phyloP scores from a whole-genome alignment of 1,140 invertebrate species.

The Maniola jurtina region DNA sequence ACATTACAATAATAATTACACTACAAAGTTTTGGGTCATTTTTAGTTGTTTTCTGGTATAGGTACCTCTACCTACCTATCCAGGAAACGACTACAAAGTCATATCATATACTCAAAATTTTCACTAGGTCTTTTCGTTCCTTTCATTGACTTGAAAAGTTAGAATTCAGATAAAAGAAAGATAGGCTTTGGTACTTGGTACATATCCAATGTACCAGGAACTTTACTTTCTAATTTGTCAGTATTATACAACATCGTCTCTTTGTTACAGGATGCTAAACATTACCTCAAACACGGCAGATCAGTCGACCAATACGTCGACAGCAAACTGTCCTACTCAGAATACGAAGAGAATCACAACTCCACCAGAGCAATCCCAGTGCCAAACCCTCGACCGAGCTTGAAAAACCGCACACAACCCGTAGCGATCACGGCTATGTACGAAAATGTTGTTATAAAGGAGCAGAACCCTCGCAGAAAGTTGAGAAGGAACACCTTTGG shows the following conservation, averaged over 20 bases:
- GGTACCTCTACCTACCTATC: too few species aligned
- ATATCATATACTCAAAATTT: too few species aligned
- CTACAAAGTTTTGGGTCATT: too few species aligned
- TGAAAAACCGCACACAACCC: slow-evolving; percentile 80
- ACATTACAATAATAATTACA: too few species aligned
- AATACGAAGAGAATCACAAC: slow-evolving; percentile 78
- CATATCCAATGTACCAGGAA: background rate
- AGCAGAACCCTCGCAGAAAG: slow-evolving; percentile 86
- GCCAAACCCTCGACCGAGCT: slow-evolving; percentile 67
- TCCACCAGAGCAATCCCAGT: slow-evolving; percentile 64
- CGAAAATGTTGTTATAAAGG: slow-evolving; percentile 85
- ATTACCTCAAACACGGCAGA: slow-evolving; percentile 82
- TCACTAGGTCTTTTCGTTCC: too few species aligned
- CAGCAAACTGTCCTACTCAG: slow-evolving; percentile 72
- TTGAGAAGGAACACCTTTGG: slow-evolving; percentile 82
- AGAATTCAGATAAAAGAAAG: too few species aligned
- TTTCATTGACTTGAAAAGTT: too few species aligned
- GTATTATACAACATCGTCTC: background rate
- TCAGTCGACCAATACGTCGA: slow-evolving; percentile 89
- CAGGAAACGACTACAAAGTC: too few species aligned
- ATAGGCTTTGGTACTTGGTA: background rate
- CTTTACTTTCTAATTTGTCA: background rate
- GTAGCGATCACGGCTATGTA: slow-evolving; percentile 86
- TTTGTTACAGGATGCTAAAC: slow-evolving; percentile 78
- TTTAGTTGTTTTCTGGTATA: too few species aligned